Base-by-base conservation (phyloP, 2,113 vertebrate genomes). In the Athene noctua region DNA sequence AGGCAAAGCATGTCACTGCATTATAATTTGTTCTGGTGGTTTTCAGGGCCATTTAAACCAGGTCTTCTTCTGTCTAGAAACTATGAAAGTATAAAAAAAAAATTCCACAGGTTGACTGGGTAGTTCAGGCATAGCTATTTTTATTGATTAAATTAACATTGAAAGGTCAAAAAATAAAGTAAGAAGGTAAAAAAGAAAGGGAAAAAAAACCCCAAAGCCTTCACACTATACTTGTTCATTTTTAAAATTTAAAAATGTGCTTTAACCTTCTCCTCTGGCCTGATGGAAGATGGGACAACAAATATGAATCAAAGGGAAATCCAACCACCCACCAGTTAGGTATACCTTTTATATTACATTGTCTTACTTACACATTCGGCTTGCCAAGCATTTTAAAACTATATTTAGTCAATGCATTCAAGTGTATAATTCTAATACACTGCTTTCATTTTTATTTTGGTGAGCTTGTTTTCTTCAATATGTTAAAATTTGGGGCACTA, bases 181-280 rank as follows among this genome's bases (percentile, higher is more conserved):
- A 2, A 16, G 19, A 0, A 2, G 6, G 2, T 3, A 2, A 4
- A 5, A 15, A 27, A 25, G 7, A 8, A 2, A 11, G 11, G 6
- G 20, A 10, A 62, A 5, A 8, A 23, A 61, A 19, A 4, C 2
- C 10, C 20, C 23, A 42, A 59, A 36, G 3, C 8, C 11, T 62
- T 62, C 13, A 17, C 6, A 52, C 9, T 20, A 30, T 13, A 54
- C 6, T 21, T 13, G 4, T 20, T 44, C 2, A 17, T 62, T 71
- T 81, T 38, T 32, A 0, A 36, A 36, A 40, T 16, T 27, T n/a
- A 23, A 5, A n/a, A 14, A 20, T 51, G 29, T 68, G 59, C 14
- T 52, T 68, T 30, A 42, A 82, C 38, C 6, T 81, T 55, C 21
- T 80, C 34, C 10, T 65, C 11, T 61, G 40, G 17, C 17, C 11